Evolutionary conservation across 2,113 vertebrate species (phyloP).

Genomic region (Phyllostomus discolor): DNA sequence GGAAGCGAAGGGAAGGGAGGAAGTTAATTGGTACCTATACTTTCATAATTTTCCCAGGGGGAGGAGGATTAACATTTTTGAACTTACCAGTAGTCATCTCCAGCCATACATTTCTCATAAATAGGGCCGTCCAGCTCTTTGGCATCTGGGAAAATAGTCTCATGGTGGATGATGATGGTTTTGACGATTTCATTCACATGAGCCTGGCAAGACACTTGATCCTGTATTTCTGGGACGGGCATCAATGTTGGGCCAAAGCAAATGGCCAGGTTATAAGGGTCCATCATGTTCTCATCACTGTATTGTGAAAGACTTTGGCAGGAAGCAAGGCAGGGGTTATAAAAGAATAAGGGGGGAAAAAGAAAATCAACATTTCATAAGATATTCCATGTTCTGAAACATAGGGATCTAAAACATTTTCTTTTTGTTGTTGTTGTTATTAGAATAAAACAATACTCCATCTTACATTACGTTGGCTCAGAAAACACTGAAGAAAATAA

Average conservation of each 20-base stretch:
- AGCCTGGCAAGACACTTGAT: conserved; percentile 98
- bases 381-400: conserved; percentile 45
- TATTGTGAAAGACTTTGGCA: conserved; percentile 93
- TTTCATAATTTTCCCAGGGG: background rate
- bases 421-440: conserved; percentile 28
- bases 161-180: conserved; percentile 98
- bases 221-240: conserved; percentile 96
- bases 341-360: background rate
- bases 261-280: conserved; percentile 97
- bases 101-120: conserved; percentile 99
- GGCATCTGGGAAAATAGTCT: conserved; percentile 94
- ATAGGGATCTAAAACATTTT: background rate
- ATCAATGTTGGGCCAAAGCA: conserved; percentile 98
- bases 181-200: conserved; percentile 98
- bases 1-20: too few relatives aligned
- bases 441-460: background rate
- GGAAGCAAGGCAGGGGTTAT: conserved; percentile 43
- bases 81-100: conserved; percentile 96
- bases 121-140: conserved; percentile 97
- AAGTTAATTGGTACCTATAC: too few relatives aligned
- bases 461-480: background rate
- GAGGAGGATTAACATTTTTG: background rate
- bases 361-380: background rate
- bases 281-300: conserved; percentile 99
- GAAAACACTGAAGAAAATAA: background rate